These are phyloP conservation scores for Rhynchomys soricoides DNA, from an alignment of 2,113 vertebrate species.

Conservation along the genomic window DNA sequence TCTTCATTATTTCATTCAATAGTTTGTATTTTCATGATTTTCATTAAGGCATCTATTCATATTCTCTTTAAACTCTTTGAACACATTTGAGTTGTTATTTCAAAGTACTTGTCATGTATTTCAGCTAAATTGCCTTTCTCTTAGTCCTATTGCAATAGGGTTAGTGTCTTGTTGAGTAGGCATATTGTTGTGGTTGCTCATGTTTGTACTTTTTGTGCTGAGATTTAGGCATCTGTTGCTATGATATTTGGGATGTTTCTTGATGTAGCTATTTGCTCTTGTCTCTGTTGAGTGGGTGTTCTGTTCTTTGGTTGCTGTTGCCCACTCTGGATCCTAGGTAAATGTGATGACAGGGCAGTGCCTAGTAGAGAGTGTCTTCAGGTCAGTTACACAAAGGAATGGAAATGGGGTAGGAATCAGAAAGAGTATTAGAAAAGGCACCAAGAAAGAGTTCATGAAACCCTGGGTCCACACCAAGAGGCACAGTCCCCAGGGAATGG, in stretches of 20 bases:
- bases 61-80: neutral
- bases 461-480: neutral
- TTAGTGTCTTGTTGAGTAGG: neutral
- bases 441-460: neutral
- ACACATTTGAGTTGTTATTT: neutral
- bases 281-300: neutral
- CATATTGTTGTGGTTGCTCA: neutral
- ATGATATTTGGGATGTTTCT: neutral
- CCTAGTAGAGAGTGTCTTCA: neutral
- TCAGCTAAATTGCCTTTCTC: neutral
- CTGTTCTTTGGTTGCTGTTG: neutral
- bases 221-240: neutral
- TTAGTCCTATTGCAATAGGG: neutral
- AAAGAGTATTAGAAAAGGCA: neutral
- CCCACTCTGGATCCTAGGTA: neutral
- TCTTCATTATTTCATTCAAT: neutral
- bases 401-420: neutral
- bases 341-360: neutral
- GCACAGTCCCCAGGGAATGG: neutral
- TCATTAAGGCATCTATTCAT: neutral
- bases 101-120: neutral
- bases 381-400: neutral
- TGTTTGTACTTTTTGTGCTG: neutral
- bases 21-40: neutral
- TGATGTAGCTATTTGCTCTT: neutral